Conservation (phyloP, 2,113 vertebrate species). For the Bos taurus region ARS-UCD2.0 NC_037328.1:15248501-15249000, state of each 20-base stretch:
- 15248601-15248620: fast-evolving
- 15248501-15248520: not conserved
- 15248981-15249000: not conserved
- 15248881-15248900: not conserved
- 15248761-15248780: not conserved
- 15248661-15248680: not conserved
- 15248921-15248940: not conserved
- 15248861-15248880: not conserved
- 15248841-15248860: not conserved
- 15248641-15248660: not conserved
- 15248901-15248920: not conserved
- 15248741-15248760: not conserved
- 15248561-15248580: not conserved
- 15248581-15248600: not conserved
- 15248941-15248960: not conserved
- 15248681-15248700: not conserved
- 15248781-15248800: not conserved
- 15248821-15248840: not conserved
- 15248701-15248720: not conserved
- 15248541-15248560: not conserved
- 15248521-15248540: not conserved
- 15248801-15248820: not conserved
- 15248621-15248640: not conserved
- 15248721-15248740: not conserved
- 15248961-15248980: not conserved